Base-by-base conservation (phyloP, 2,797 vertebrate genomes). In the Coregonus suidteri region DNA sequence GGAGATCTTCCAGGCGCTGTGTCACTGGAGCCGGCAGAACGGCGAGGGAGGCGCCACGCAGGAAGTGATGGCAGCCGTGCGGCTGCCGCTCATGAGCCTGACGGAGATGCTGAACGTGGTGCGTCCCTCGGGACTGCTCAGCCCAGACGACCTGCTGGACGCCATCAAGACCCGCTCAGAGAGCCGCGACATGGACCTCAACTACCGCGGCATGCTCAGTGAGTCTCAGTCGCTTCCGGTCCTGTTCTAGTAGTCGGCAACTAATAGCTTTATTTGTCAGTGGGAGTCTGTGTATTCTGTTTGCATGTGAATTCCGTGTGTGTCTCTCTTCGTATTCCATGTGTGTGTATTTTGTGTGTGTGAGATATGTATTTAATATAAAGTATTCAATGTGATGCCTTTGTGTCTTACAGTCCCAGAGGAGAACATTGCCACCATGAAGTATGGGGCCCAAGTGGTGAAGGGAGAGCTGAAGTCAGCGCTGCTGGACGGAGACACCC, bases 391-490 rank as follows among this genome's bases (percentile, higher is more conserved):
- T 67, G 14, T 11, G 13, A 34, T 31, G 13, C 6, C 6, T 41
- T 64, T 64, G 7, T 47, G 59, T 68, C 62, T 9, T 79, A 81
- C 74, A 99, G 98, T 99, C 86, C 97, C 97, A 0, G 98, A 98
- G 87, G 98, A 99, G 89, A 99, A 99, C 89, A 97, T 99, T 41
- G 98, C 98, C 82, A 98, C 97, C n/a, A 98, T 99, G 98, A 99
- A 99, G 85, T 94, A 97, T 3, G 97, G 98, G 5, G 97, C 98
- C 1, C 97, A 98, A 88, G 98, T 99, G 82, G 96, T 98, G 31
- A 99, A 98, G 87, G 98, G 98, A 0, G 98, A 99, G 89, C 92
- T 99, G 86, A 99, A 98, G 88, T 98, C 98, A 0, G 96, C 98
- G 6, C 94, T 99, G 35, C 88, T 99, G 83, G 98, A 99, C 65